These are phyloP conservation scores for Tenebrosternarchus preto DNA, from an alignment of 2,113 vertebrate genomes.

Conservation along the genomic window DNA sequence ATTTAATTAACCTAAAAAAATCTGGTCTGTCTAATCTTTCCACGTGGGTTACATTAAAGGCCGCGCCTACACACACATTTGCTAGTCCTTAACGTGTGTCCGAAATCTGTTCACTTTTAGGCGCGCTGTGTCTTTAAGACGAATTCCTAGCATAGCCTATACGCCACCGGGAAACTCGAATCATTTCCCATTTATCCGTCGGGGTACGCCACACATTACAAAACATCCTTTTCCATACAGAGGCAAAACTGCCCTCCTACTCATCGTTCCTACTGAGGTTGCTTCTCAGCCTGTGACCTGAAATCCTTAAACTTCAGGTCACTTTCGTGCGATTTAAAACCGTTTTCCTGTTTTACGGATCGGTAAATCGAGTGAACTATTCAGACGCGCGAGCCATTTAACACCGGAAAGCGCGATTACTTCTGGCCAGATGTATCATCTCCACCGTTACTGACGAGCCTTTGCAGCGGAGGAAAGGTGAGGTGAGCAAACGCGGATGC, in stretches of 20 bases:
- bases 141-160: constrained; percentile 24
- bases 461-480: not conserved
- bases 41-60: not conserved
- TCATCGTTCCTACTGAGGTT: not conserved
- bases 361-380: not conserved
- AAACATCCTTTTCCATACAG: constrained; percentile 47
- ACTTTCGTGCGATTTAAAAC: too few species aligned
- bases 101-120: not conserved
- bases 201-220: constrained; percentile 17
- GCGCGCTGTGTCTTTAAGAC: constrained; percentile 49
- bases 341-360: not conserved
- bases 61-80: too few species aligned
- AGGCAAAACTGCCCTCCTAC: constrained; percentile 42
- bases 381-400: not conserved
- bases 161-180: constrained; percentile 36
- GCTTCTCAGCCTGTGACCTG: too few species aligned
- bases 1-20: constrained; percentile 16
- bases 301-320: too few species aligned
- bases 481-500: constrained; percentile 14
- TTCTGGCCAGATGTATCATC: too few species aligned
- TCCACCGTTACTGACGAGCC: not conserved
- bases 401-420: not conserved
- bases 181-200: constrained; percentile 43
- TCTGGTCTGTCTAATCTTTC: not conserved
- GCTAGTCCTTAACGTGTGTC: too few species aligned